Evolutionary conservation across 1,140 invertebrate genomes (phyloP).

Genomic region (Gonatopus flavifemur): DNA sequence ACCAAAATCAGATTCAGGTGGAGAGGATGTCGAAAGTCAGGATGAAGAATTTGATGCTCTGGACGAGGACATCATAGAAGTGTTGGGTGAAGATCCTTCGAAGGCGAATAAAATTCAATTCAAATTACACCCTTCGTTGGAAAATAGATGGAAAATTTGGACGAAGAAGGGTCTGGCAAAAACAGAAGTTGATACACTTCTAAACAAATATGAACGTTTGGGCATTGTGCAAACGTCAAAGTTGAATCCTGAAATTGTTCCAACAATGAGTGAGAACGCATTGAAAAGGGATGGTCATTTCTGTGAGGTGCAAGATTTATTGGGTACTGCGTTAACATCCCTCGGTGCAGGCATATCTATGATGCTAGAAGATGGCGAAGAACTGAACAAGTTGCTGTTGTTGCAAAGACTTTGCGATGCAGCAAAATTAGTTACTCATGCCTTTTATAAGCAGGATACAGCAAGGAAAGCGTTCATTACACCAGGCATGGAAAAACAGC

Average conservation of each 20-base stretch:
- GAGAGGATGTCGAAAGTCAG: too few species aligned
- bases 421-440: background rate
- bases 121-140: background rate
- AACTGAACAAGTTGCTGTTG: background rate
- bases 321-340: background rate
- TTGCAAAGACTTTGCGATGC: background rate
- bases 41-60: background rate
- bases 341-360: background rate
- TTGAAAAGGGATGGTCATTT: background rate
- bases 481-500: constrained; percentile 7
- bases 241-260: background rate
- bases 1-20: too few species aligned
- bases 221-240: background rate
- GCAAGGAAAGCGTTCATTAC: constrained; percentile 13
- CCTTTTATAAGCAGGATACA: background rate
- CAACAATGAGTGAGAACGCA: background rate
- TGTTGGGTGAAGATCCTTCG: constrained; percentile 1
- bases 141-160: background rate
- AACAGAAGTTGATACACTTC: background rate
- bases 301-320: background rate
- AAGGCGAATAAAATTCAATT: background rate
- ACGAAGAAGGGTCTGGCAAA: background rate
- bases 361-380: background rate
- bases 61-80: background rate
- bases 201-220: constrained; percentile 1